Percentiles rank a stretch among this genome's conserved stretches.
Conservation (phyloP, 2,113 vertebrate species). For the Pyrgilauda ruficollis region DNA sequence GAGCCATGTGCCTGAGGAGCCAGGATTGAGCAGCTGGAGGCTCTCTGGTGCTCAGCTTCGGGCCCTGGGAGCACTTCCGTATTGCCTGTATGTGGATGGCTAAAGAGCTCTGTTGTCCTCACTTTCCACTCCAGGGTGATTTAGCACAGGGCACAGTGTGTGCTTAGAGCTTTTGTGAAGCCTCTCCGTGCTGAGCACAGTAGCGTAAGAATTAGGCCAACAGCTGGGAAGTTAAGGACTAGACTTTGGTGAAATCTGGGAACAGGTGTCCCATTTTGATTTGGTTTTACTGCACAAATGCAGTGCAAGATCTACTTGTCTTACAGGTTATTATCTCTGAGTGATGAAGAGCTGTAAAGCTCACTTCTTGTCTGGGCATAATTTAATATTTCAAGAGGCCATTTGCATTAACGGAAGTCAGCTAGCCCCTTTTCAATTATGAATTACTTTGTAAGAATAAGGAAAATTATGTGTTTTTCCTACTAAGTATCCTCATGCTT, state of each 20-base stretch:
- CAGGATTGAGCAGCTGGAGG: background rate
- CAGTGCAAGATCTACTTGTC: constrained; percentile 2
- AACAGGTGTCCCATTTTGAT: background rate
- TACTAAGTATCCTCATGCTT: background rate
- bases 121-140: accelerated
- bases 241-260: background rate
- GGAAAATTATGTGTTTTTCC: constrained; percentile 30
- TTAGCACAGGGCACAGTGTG: background rate
- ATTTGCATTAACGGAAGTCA: constrained; percentile 56
- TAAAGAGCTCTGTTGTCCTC: background rate
- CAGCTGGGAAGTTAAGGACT: background rate
- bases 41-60: background rate
- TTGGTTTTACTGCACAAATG: background rate
- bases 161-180: background rate
- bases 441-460: constrained; percentile 2
- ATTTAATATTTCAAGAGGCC: constrained; percentile 59
- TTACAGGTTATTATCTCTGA: constrained; percentile 41
- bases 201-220: background rate
- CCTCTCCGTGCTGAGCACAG: background rate
- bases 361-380: constrained; percentile 37
- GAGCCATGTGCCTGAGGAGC: accelerated
- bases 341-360: constrained; percentile 52
- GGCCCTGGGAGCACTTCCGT: background rate
- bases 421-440: constrained; percentile 50
- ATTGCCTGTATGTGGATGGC: accelerated